Evolutionary conservation across 2,797 vertebrate species (phyloP), one percentile per base, ranked within the genome.

Genomic region (Oreochromis grahami): DNA sequence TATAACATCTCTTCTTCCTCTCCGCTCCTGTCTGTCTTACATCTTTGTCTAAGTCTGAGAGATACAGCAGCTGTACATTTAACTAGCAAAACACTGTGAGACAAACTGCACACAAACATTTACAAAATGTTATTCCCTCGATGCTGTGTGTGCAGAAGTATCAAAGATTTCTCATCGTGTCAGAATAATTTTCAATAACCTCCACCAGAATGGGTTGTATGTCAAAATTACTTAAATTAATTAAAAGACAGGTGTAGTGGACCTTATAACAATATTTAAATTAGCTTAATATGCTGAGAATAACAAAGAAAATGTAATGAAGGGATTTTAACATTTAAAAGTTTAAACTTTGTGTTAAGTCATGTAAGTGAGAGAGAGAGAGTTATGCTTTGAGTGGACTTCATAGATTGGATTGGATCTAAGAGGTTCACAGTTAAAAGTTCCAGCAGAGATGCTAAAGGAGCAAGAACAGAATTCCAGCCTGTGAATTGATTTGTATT

Each of bases 31-130:
- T 55, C 21, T 55, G 52, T 55, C 52, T 55, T 55, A 55, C 21
- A 55, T 55, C 52, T 55, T 55, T 26, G 21, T 55, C 1, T 55
- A 14, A 13, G 1, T 53, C 52, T 26, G 52, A 55, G 52, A 55
- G 21, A 55, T 53, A 53, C 12, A 53, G 4, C 52, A 53, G 52
- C 2, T 53, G 52, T 14, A 53, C 21, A 26, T 26, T 53, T 53
- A 53, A 53, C 21, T 53, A 0, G 3, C 52, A 53, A 13, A 26
- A 0, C 52, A 53, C 6, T 53, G 21, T 26, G 21, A 13, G 52
- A 26, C 52, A 53, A 53, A 53, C 0, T 21, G 0, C 21, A 53
- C 52, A 0, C 21, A 26, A 53, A 53, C 6, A 53, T 53, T 26
- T 53, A 14, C 52, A 53, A 24, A 53, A 53, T 53, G 21, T 24